Percentiles rank a stretch among this genome's conserved stretches.
These are phyloP conservation scores for Promerops cafer DNA, from an alignment of 2,113 vertebrate species.

Conservation along the genomic window DNA sequence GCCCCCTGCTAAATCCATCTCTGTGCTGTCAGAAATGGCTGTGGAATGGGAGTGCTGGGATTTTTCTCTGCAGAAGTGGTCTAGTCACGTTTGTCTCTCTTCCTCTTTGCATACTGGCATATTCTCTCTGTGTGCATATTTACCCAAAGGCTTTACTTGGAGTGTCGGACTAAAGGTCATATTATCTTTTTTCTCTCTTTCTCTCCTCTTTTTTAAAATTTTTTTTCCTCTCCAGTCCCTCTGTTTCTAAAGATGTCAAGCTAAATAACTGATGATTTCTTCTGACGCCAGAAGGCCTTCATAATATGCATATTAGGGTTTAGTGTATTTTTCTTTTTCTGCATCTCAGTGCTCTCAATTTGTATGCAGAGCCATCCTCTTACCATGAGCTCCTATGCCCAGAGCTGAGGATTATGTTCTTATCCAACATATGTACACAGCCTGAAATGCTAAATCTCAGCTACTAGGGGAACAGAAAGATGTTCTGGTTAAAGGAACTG, in stretches of 20 bases:
- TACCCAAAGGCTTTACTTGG: not conserved
- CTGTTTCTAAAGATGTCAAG: conserved; percentile 15
- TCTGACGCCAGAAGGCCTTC: conserved; percentile 14
- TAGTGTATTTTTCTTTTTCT: not conserved
- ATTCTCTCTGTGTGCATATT: not conserved
- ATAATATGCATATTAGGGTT: conserved; percentile 19
- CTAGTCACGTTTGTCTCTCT: not conserved
- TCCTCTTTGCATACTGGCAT: not conserved
- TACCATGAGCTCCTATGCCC: conserved; percentile 16
- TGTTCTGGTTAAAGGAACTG: not conserved
- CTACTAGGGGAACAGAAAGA: conserved; percentile 21
- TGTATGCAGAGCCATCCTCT: conserved; percentile 44
- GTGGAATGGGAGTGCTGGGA: not conserved
- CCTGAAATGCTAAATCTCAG: conserved; percentile 51
- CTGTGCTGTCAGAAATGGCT: not conserved
- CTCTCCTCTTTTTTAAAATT: not conserved
- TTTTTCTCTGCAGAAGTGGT: not conserved
- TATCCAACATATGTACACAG: conserved; percentile 49
- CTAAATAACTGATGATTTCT: conserved; percentile 6
- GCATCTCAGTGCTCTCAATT: not conserved
- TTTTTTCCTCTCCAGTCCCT: not conserved
- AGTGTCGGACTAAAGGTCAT: not conserved
- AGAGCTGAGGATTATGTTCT: conserved; percentile 56
- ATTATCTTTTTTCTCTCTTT: not conserved
- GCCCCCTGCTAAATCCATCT: not conserved